Percentiles rank a stretch among this genome's conserved stretches.
Conservation (phyloP, 1,140 invertebrate species). For the Drosophila kanapiae region DNA sequence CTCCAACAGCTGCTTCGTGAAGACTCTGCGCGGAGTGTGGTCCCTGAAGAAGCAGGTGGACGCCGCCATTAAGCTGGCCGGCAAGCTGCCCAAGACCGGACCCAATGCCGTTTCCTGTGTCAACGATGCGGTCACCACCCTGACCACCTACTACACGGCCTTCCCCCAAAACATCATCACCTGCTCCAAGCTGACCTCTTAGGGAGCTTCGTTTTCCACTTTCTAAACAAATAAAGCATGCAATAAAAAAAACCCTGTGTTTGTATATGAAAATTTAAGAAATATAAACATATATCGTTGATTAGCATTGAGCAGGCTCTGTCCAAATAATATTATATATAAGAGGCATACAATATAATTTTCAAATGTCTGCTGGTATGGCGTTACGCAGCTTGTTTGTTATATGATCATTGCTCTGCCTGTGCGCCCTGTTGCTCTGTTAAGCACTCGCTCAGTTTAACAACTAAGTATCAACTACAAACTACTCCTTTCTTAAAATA, state of each 20-base stretch:
- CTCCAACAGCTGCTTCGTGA: conserved; percentile 28
- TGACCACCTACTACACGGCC: conserved; percentile 59
- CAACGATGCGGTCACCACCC: conserved; percentile 23
- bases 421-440: too few species aligned
- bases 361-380: too few species aligned
- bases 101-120: conserved; percentile 61
- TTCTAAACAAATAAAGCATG: background rate
- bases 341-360: too few species aligned
- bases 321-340: too few species aligned
- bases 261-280: background rate
- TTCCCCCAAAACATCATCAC: conserved; percentile 53
- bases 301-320: background rate
- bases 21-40: conserved; percentile 27
- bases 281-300: background rate
- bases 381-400: too few species aligned
- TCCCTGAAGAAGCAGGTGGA: conserved; percentile 38
- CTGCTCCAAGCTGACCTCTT: conserved; percentile 67
- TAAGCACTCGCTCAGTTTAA: too few species aligned
- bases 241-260: background rate
- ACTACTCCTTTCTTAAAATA: too few species aligned
- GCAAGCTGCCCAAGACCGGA: conserved; percentile 54
- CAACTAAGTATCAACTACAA: too few species aligned
- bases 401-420: too few species aligned
- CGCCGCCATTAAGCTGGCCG: conserved; percentile 31
- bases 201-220: background rate